Base-by-base conservation (phyloP, 1,140 invertebrate genomes). In the Adoxophyes honmai region DNA sequence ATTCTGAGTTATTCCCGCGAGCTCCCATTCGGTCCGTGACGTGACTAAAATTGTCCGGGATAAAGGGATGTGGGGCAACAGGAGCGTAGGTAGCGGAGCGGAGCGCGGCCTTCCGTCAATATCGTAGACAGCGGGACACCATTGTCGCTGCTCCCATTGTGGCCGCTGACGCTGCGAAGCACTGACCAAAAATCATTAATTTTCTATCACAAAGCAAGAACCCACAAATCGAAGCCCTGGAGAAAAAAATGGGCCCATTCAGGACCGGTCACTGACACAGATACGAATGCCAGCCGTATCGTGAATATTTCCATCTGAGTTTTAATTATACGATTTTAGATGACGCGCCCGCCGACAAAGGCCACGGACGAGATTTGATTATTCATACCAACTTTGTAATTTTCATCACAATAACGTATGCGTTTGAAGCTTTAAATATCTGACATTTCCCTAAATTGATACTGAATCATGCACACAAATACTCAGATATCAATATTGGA, bases 181-280 rank as follows among this genome's bases (percentile, higher is more conserved):
- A 74, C 79, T 83, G 81, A 78, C 83, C 79, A 84, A 86, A 88
- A 88, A 88, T 88, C 86, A 88, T 88, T 88, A 88, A 88, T 88
- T 88, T 86, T 81, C 67, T 75, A 88, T 78, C 82, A 86, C 86
- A 88, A 88, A 86, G 86, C 78, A 69, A 75, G 81, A 83, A 88
- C 83, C 78, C 83, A 88, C 83, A 86, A 85, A 88, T 88, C 81
- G 80, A 86, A 76, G 68, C 61, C 57, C 73, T 77, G 72, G 63
- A 87, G 81, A 85, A 85, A 86, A 88, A 78, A 77, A 77, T 75
- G 61, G 73, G 62, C 64, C 64, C 77, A 88, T 86, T 85, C 77
- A 86, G 66, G 63, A 70, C 62, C 81, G 81, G 78, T 80, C 77
- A 80, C 73, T 80, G 78, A 76, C 78, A 76, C 57, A 73, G 57